These are phyloP conservation scores for Meloidogyne exigua DNA, from an alignment of 1,140 invertebrate genomes.

Conservation along the genomic window DNA sequence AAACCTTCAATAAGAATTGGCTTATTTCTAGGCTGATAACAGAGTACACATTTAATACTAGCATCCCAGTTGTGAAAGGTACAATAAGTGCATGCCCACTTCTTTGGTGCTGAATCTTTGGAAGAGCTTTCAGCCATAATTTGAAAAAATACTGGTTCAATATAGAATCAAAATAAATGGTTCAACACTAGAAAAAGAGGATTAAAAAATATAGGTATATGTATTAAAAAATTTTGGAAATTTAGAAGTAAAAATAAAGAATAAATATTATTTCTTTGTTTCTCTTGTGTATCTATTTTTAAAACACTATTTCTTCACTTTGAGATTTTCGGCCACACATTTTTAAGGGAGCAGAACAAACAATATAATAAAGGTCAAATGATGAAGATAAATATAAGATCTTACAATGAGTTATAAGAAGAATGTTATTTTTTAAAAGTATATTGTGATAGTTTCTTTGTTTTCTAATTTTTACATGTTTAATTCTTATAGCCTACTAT, in stretches of 20 bases:
- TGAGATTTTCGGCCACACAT: neutral
- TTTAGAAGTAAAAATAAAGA: neutral
- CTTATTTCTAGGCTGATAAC: constrained; percentile 28
- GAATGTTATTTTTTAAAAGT: too few relatives aligned
- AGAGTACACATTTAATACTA: constrained; percentile 29
- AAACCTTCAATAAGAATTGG: constrained; percentile 35
- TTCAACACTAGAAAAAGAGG: neutral
- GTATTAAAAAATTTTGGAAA: neutral
- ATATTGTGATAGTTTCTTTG: too few relatives aligned
- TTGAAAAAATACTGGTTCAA: constrained; percentile 7
- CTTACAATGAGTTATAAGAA: too few relatives aligned
- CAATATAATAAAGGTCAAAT: too few relatives aligned
- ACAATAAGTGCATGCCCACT: constrained; percentile 30
- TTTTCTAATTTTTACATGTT: too few relatives aligned
- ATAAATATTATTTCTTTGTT: neutral
- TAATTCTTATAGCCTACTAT: too few relatives aligned
- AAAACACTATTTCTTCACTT: neutral
- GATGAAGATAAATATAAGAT: too few relatives aligned
- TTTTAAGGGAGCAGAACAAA: neutral
- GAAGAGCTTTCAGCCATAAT: constrained; percentile 36
- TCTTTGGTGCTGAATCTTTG: constrained; percentile 19
- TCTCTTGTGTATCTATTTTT: neutral
- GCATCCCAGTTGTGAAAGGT: constrained; percentile 29
- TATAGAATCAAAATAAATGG: neutral
- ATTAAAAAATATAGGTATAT: too few relatives aligned